These are phyloP conservation scores for Ellobium chinense DNA, from an alignment of 2,888 invertebrate species.

Conservation along the genomic window DNA sequence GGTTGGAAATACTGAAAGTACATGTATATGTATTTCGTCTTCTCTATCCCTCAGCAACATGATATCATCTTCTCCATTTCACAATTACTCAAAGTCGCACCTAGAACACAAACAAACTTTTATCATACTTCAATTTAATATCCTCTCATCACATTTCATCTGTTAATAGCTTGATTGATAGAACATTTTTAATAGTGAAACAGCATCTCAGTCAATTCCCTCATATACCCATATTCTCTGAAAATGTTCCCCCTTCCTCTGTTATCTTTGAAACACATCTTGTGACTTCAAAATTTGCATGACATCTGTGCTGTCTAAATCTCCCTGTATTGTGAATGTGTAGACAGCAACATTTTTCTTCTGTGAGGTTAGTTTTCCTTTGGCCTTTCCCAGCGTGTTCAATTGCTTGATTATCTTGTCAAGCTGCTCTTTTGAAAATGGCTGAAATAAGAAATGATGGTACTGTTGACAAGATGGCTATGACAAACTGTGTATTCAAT, in stretches of 20 bases:
- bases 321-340: not conserved
- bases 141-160: no score
- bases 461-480: no score
- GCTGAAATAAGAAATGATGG: not conserved
- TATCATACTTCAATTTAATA: no score
- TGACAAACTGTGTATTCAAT: no score
- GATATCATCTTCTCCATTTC: no score
- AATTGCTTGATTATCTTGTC: not conserved
- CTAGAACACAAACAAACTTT: no score
- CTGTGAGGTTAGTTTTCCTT: conserved; percentile 4
- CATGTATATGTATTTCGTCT: no score
- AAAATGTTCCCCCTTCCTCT: no score
- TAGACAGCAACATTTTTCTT: not conserved
- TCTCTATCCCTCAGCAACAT: no score
- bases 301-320: conserved; percentile 3
- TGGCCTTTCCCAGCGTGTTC: not conserved
- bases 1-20: no score
- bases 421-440: not conserved
- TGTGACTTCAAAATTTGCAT: not conserved
- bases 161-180: not conserved
- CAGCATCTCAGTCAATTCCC: not conserved
- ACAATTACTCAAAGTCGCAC: no score
- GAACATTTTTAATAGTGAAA: not conserved
- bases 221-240: not conserved
- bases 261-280: not conserved